These are phyloP conservation scores for Myripristis murdjan DNA, from an alignment of 2,797 vertebrate genomes.

Conservation along the genomic window DNA sequence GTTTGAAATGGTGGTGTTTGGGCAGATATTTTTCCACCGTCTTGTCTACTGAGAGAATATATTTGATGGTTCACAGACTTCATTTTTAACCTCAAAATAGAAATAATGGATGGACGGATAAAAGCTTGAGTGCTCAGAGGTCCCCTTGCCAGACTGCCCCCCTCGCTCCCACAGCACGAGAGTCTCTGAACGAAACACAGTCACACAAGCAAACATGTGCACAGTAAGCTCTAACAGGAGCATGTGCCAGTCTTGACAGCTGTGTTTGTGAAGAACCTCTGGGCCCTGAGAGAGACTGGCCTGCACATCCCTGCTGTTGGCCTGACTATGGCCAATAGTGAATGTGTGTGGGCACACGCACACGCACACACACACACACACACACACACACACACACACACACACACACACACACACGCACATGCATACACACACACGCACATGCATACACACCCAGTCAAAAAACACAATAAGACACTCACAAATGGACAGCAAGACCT, in stretches of 20 bases:
- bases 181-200: conserved; percentile 44
- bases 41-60: conserved; percentile 11
- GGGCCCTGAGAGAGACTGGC: conserved; percentile 42
- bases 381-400: conserved; percentile 1
- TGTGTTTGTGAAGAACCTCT: conserved; percentile 68
- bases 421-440: conserved; percentile 2
- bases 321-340: conserved; percentile 34
- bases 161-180: conserved; percentile 32
- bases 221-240: conserved; percentile 52
- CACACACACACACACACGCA: conserved; percentile 3
- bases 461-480: background rate
- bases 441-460: conserved; percentile 5
- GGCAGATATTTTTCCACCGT: background rate
- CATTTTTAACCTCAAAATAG: conserved; percentile 37
- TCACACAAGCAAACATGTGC: conserved; percentile 43
- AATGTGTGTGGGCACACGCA: too few relatives aligned
- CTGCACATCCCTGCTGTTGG: conserved; percentile 50
- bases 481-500: background rate
- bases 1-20: background rate
- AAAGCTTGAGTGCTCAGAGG: conserved; percentile 48
- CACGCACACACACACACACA: conserved; percentile 17
- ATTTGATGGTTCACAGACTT: conserved; percentile 28
- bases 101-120: conserved; percentile 52
- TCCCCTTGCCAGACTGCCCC: conserved; percentile 35
- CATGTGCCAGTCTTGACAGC: conserved; percentile 69